phyloP scores from a whole-genome alignment of 2,113 vertebrate species.

The Salvator merianae region DNA sequence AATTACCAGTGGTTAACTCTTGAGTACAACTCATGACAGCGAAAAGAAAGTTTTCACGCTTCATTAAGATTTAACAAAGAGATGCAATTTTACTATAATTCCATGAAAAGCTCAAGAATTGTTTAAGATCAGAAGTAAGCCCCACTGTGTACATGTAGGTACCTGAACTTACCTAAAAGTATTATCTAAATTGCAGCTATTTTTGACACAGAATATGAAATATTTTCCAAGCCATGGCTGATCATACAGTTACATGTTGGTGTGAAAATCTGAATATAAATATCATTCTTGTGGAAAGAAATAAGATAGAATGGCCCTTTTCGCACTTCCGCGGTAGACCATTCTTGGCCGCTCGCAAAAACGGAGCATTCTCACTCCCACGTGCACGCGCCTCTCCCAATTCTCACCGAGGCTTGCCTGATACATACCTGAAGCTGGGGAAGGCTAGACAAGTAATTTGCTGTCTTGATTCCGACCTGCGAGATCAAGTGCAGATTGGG shows the following conservation, averaged over 20 bases:
- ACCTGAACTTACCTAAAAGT: neutral
- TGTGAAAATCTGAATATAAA: neutral
- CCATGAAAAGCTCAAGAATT: neutral
- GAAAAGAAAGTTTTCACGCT: neutral
- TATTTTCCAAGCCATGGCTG: neutral
- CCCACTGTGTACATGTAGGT: neutral
- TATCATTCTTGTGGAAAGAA: neutral
- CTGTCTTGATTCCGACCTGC: too few species aligned
- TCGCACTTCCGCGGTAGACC: too few species aligned
- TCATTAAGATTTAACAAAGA: neutral
- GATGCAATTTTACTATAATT: neutral
- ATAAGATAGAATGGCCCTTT: neutral
- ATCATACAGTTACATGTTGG: neutral
- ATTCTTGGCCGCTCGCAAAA: too few species aligned
- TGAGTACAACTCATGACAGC: neutral
- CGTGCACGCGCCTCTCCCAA: too few species aligned
- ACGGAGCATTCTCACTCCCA: too few species aligned
- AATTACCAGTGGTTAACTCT: neutral
- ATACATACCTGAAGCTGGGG: too few species aligned
- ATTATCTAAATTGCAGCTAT: neutral
- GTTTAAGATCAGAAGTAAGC: neutral
- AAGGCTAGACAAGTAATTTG: too few species aligned
- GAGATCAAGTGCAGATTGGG: too few species aligned
- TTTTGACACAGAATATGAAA: neutral
- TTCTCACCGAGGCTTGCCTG: too few species aligned